Evolutionary conservation across 2,888 invertebrate genomes (phyloP), one percentile per base, ranked within the genome.

Genomic region (Drosophila cracens): DNA sequence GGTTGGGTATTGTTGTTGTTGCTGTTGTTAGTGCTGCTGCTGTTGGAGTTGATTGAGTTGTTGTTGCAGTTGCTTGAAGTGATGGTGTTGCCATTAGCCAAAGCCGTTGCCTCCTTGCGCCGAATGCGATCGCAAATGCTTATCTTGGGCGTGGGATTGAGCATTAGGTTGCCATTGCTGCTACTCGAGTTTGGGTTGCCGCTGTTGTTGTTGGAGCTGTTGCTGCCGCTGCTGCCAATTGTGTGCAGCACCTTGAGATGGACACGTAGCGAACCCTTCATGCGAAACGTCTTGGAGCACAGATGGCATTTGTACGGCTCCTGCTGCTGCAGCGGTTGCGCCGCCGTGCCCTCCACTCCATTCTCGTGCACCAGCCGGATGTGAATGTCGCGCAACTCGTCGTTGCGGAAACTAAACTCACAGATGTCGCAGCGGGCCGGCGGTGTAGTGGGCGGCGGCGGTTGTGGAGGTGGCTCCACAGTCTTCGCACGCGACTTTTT

Each of bases 181-280:
- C 54, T 66, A 79, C 74, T 58, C 11, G 34, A 21, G n/a, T 33
- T 77, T 53, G 77, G 63, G 16, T 33, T 78, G 51, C 57, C 63
- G 11, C 40, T 52, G 65, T 43, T 79, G 73, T 70, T 87, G 59
- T 74, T 79, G 18, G 54, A 74, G 52, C 67, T 70, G 16, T 31
- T 31, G 29, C 1, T 34, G 18, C 4, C 18, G 36, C 49, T 29
- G 83, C 80, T 60, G 11, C 91, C 91, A 62, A 92, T 81, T 33
- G 90, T 95, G 93, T 97, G 97, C 0, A 96, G 96, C 21, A 97
- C 97, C 86, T 96, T 94, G 83, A 97, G 94, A 92, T 97, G 97
- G 6, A 97, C 96, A 94, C 97, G 96, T 10, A 97, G 92, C 63
- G 97, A 97, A 8, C 97, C 97, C 80, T 96, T 94, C 96, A 97